Evolutionary conservation across 2,888 invertebrate genomes (phyloP).

Genomic region (Zele albiditarsus): DNA sequence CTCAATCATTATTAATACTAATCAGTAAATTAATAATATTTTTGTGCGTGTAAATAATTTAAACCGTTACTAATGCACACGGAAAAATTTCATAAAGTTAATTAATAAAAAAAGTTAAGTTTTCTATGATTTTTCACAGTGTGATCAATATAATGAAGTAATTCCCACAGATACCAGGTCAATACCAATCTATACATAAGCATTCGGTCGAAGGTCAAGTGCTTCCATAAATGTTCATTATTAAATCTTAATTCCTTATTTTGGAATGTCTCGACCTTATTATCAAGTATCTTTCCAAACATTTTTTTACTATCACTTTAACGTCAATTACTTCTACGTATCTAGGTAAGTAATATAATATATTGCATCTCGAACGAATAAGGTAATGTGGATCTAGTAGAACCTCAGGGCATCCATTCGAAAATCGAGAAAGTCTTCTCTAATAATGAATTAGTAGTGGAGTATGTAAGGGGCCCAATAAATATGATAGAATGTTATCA

Average conservation of each 20-base stretch:
- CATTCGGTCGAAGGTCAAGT: slow-evolving; percentile 1
- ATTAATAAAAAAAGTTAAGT: slow-evolving; percentile 19
- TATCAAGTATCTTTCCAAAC: neutral
- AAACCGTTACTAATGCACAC: neutral
- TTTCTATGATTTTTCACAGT: neutral
- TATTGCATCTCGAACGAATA: neutral
- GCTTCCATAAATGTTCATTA: slow-evolving; percentile 3
- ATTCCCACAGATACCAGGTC: neutral
- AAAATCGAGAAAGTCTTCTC: neutral
- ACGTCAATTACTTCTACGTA: neutral
- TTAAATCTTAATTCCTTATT: neutral
- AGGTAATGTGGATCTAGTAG: neutral
- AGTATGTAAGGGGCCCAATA: neutral
- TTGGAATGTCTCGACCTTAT: slow-evolving; percentile 2
- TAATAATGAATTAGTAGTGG: neutral
- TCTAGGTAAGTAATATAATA: neutral
- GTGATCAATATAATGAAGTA: neutral
- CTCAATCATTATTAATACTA: neutral
- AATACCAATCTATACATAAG: neutral
- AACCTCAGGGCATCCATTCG: neutral
- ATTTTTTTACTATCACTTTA: neutral
- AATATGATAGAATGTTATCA: slow-evolving; percentile 27
- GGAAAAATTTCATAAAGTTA: slow-evolving; percentile 4
- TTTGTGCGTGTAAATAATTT: neutral
- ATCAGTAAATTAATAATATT: neutral